phyloP scores from a whole-genome alignment of 2,797 vertebrate species.

The Chlorospingus flavigularis region DNA sequence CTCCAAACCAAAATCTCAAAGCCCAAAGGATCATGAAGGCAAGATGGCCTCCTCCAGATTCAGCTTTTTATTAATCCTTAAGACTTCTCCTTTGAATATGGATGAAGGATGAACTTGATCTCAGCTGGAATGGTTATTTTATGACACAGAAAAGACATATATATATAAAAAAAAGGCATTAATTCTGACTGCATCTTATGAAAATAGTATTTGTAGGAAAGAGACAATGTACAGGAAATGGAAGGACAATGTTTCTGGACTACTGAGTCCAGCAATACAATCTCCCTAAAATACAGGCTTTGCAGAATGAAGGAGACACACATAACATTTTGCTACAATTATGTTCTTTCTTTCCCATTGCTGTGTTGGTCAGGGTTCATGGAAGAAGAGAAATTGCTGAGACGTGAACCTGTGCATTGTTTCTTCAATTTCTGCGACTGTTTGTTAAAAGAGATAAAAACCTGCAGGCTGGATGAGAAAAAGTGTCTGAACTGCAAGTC shows the following conservation, averaged over 20 bases:
- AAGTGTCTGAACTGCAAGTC: background rate
- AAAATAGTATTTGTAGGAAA: background rate
- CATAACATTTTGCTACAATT: background rate
- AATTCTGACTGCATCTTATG: background rate
- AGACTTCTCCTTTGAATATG: background rate
- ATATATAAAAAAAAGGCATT: background rate
- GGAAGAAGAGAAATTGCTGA: background rate
- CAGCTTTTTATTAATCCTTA: background rate
- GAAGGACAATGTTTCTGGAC: background rate
- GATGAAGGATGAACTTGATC: background rate
- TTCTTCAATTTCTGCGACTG: background rate
- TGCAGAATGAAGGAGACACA: background rate
- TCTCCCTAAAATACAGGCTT: background rate
- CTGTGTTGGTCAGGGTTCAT: background rate
- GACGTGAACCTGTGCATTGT: background rate
- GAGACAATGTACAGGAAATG: background rate
- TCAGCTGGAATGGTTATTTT: constrained; percentile 13
- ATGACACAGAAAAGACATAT: background rate
- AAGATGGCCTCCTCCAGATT: background rate
- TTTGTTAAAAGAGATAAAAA: constrained; percentile 36
- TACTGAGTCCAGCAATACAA: background rate
- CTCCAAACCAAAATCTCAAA: background rate
- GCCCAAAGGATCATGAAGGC: background rate
- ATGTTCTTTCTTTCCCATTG: fast-evolving
- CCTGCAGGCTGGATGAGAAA: background rate